Percentiles rank a stretch among this genome's conserved stretches.
Conservation (phyloP, 2,113 vertebrate genomes). For the Gambusia holbrooki region DNA sequence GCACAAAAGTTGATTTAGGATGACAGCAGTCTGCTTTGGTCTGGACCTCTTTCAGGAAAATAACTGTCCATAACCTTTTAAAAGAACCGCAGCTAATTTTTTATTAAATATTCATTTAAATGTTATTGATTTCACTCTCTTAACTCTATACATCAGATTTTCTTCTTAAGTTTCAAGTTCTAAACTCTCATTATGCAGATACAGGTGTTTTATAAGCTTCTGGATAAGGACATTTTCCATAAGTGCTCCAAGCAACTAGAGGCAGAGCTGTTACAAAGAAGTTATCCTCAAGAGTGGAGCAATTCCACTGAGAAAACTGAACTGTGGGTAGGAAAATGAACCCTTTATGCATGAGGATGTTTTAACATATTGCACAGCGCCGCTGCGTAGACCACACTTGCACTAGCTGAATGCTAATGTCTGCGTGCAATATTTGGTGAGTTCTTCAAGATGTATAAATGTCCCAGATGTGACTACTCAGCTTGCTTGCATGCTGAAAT, state of each 20-base stretch:
- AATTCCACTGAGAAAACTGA: constrained; percentile 15
- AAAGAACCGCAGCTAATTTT: not conserved
- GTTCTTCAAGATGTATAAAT: not conserved
- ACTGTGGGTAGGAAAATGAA: constrained; percentile 5
- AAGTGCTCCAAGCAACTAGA: constrained; percentile 7
- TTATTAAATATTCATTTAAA: not conserved
- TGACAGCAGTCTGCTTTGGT: too few species aligned
- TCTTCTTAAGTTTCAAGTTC: not conserved
- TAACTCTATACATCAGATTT: too few species aligned
- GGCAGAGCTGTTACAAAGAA: constrained; percentile 16
- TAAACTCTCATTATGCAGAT: not conserved
- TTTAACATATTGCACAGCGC: constrained; percentile 1
- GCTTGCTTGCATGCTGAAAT: not conserved
- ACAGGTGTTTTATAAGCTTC: constrained; percentile 7
- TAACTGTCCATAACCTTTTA: not conserved
- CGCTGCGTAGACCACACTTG: not conserved
- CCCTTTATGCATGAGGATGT: not conserved
- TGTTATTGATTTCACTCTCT: too few species aligned
- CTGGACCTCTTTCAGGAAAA: not conserved
- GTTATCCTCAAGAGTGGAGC: constrained; percentile 1
- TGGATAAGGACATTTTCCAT: constrained; percentile 16
- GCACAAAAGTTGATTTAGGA: not conserved
- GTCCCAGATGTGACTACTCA: not conserved
- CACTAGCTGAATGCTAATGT: constrained; percentile 3
- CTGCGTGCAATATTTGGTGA: not conserved